Evolutionary conservation across 1,140 invertebrate genomes (phyloP), one percentile per base, ranked within the genome.

Genomic region (Harlomillsia oculata): DNA sequence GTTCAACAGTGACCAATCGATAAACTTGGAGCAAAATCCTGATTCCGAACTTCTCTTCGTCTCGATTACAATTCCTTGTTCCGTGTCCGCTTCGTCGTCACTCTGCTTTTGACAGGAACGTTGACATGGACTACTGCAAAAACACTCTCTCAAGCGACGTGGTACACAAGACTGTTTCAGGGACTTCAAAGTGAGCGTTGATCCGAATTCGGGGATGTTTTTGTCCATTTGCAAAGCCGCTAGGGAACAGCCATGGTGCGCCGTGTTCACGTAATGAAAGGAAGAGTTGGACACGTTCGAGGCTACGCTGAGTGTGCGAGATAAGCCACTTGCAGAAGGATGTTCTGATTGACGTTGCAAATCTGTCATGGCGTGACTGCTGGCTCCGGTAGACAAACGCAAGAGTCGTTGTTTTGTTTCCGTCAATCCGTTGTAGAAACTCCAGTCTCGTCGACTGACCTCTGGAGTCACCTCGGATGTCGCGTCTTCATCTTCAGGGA

Each of bases 241-340:
- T 2, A 87, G 60, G 0, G 85, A 85, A 34, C 85, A 87, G 1
- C 85, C 86, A 63, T 88, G 85, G 67, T 85, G 88, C 0, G 85
- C 83, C 0, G 85, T 88, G 25, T 82, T 84, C 62, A 89, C 78
- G 62, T 88, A 89, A 58, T 86, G 80, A 65, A 89, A 85, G 20
- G 84, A 87, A 28, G 84, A 87, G 0, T 80, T 82, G 3, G 83
- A 65, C 6, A 62, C 44, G 32, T 62, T 67, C 1, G 65, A 67
- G 11, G 58, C 46, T 2, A 59, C 46, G 37, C 59, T 60, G 8
- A 62, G 16, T 1, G 63, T 60, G 0, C 65, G 34, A 11, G 46
- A 40, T 6, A 63, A 20, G 11, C 61, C 61, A 13, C 21, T 11
- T 5, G 41, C 36, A 18, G 37, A 39, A 23, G 30, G 26, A 26